phyloP scores from a whole-genome alignment of 1,140 invertebrate genomes.

The Gryllus bimaculatus region DNA sequence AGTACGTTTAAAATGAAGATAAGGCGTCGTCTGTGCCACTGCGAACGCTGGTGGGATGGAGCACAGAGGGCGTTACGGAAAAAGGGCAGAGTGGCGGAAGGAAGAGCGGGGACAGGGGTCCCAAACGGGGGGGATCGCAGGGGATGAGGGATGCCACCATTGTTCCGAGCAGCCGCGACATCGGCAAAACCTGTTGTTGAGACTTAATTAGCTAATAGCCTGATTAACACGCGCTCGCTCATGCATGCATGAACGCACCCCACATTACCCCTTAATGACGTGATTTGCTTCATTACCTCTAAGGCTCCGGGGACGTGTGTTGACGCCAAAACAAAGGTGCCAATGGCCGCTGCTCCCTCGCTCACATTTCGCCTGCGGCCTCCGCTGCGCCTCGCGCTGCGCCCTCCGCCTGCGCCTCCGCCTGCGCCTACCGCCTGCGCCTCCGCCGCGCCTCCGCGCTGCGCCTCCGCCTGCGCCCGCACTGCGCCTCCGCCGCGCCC shows the following conservation, averaged over 20 bases:
- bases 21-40: no score
- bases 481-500: no score
- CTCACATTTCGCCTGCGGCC: no score
- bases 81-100: no score
- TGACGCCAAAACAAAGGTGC: background rate
- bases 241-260: background rate
- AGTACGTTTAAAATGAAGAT: no score
- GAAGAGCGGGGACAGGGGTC: no score
- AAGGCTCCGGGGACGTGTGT: background rate
- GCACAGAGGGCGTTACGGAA: background rate
- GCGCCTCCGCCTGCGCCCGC: no score
- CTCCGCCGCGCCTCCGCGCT: no score
- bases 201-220: background rate
- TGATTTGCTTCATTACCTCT: background rate
- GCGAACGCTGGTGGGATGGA: background rate
- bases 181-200: background rate
- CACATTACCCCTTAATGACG: background rate
- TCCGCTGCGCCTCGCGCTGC: no score
- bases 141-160: background rate
- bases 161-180: background rate
- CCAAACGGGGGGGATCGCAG: background rate
- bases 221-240: background rate
- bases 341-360: no score
- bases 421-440: no score
- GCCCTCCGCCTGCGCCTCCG: no score